These are phyloP conservation scores for Pheosia tremula DNA, from an alignment of 2,888 invertebrate species.

Conservation along the genomic window DNA sequence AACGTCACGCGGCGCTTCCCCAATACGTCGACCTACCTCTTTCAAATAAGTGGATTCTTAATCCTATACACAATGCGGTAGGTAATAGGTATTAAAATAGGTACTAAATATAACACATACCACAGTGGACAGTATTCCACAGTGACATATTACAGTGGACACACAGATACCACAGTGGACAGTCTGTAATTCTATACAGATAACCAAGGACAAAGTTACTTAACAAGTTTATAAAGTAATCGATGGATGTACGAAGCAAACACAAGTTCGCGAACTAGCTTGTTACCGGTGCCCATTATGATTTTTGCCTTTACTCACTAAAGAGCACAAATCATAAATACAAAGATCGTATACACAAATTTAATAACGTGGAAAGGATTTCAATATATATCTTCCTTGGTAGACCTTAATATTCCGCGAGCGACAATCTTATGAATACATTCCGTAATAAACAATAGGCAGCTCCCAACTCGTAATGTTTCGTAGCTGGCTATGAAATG, in stretches of 20 bases:
- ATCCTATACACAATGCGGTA: constrained; percentile 2
- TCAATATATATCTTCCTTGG: no score
- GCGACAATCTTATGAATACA: not conserved
- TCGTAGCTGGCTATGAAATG: not conserved
- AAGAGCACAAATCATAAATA: not conserved
- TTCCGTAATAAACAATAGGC: not conserved
- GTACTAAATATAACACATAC: no score
- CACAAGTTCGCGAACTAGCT: constrained; percentile 31
- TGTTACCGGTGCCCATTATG: constrained; percentile 14
- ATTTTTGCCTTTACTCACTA: not conserved
- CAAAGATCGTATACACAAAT: not conserved
- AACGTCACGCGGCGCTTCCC: constrained; percentile 23
- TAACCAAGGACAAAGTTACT: not conserved
- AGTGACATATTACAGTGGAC: no score
- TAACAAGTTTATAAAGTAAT: constrained; percentile 34
- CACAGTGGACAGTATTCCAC: no score
- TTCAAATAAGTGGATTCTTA: constrained; percentile 3
- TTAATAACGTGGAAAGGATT: no score
- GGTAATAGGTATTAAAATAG: constrained; percentile 3
- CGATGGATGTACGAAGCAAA: constrained; percentile 34
- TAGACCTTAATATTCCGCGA: not conserved
- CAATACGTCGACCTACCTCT: constrained; percentile 15
- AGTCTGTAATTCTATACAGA: no score
- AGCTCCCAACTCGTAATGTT: not conserved
- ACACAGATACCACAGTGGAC: no score